Percentiles rank a stretch among this genome's conserved stretches.
Conservation (phyloP, 2,797 vertebrate species). For the Cheirogaleus major region DNA sequence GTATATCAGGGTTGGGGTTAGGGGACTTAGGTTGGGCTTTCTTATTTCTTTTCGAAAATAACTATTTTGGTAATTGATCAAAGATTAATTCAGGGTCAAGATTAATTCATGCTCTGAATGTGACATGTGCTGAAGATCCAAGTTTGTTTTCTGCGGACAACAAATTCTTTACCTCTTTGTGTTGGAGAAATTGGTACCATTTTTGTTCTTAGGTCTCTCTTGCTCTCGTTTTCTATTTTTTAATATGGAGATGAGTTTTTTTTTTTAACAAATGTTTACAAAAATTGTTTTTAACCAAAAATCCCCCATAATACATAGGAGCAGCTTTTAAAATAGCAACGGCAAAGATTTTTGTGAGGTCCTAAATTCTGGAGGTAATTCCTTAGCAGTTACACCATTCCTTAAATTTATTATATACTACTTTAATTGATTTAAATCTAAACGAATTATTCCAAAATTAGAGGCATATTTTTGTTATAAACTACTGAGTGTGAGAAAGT, state of each 20-base stretch:
- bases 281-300: background rate
- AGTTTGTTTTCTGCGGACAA: background rate
- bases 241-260: background rate
- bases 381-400: background rate
- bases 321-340: background rate
- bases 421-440: slow-evolving; percentile 12
- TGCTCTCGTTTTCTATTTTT: background rate
- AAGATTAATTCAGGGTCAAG: background rate
- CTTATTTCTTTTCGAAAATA: background rate
- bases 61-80: background rate
- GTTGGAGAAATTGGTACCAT: background rate
- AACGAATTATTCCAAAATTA: slow-evolving; percentile 23
- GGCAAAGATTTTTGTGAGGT: background rate
- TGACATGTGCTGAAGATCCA: background rate
- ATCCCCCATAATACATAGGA: background rate
- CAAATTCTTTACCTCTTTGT: background rate
- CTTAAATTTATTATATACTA: slow-evolving; percentile 33
- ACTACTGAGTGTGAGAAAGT: background rate
- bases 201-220: background rate
- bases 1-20: background rate
- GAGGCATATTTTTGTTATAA: slow-evolving; percentile 12
- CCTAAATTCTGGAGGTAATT: slow-evolving; percentile 23
- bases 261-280: background rate
- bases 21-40: background rate
- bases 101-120: background rate